Conservation (phyloP, 2,888 invertebrate species). For the Phyllotreta cruciferae region DNA sequence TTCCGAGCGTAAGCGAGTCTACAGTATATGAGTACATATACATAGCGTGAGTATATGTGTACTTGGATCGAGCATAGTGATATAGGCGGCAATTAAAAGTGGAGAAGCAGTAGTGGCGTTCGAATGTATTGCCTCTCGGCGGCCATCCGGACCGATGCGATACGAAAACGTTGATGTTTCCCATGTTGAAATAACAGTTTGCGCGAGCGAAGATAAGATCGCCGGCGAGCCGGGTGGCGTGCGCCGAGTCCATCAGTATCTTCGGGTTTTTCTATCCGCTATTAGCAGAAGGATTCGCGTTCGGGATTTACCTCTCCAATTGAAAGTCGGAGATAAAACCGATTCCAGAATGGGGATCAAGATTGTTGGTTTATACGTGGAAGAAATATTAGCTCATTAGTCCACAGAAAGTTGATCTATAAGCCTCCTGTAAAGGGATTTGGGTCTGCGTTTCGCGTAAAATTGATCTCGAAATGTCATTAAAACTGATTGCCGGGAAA, state of each 20-base stretch:
- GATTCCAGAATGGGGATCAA: background rate
- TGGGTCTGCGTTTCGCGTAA: no score
- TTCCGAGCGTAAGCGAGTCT: no score
- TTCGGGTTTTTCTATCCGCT: slow-evolving; percentile 21
- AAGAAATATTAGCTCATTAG: no score
- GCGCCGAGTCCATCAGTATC: slow-evolving; percentile 54
- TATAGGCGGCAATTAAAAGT: slow-evolving; percentile 59
- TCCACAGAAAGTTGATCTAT: no score
- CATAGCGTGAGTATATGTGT: background rate
- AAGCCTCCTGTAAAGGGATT: no score
- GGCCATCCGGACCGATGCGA: slow-evolving; percentile 48
- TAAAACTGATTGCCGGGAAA: background rate
- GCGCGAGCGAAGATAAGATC: slow-evolving; percentile 51
- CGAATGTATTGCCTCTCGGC: slow-evolving; percentile 58
- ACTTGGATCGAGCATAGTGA: slow-evolving; percentile 44
- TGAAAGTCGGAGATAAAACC: background rate
- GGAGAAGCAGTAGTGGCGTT: slow-evolving; percentile 48
- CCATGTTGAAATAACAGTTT: slow-evolving; percentile 57
- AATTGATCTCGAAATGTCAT: background rate
- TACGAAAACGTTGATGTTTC: slow-evolving; percentile 41
- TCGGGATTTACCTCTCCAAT: background rate
- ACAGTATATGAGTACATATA: no score
- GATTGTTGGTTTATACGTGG: no score
- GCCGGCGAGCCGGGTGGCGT: slow-evolving; percentile 49
- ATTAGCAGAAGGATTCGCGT: slow-evolving; percentile 41